A percentile compares a stretch with the other conserved stretches of the same genome.
Evolutionary conservation across 30 jellyfish, hydroid and myxozoan genomes (phyloP).

Genomic region (Haliclystus octoradiatus): DNA sequence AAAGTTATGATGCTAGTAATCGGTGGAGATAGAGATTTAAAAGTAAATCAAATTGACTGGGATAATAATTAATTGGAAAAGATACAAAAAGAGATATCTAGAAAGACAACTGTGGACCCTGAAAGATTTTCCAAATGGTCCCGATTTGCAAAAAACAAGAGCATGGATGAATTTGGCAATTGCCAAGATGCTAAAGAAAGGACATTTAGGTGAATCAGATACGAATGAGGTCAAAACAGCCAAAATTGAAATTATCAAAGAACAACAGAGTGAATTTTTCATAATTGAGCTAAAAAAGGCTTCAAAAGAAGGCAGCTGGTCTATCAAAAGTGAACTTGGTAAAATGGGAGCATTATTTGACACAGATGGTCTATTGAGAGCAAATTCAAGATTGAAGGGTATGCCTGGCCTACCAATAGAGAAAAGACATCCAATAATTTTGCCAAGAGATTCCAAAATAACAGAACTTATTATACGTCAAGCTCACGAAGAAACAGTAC

Average conservation of each 20-base stretch:
- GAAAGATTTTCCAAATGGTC: neutral
- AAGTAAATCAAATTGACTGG: neutral
- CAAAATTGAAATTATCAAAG: neutral
- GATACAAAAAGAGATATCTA: neutral
- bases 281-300: neutral
- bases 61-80: neutral
- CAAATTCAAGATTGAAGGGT: neutral
- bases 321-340: neutral
- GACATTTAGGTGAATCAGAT: neutral
- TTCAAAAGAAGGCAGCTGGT: neutral
- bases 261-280: neutral
- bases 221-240: neutral
- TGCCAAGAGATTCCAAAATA: neutral
- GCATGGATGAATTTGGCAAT: neutral
- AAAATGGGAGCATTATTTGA: neutral
- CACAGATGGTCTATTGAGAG: neutral
- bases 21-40: neutral
- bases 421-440: neutral
- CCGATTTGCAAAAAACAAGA: neutral
- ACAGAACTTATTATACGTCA: neutral
- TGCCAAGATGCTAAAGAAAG: conserved; percentile 2
- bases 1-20: neutral
- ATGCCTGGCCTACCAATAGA: neutral
- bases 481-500: neutral
- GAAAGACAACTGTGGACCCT: neutral